Conservation (phyloP, 2,888 invertebrate species). For the Apocheima hispidaria region DNA sequence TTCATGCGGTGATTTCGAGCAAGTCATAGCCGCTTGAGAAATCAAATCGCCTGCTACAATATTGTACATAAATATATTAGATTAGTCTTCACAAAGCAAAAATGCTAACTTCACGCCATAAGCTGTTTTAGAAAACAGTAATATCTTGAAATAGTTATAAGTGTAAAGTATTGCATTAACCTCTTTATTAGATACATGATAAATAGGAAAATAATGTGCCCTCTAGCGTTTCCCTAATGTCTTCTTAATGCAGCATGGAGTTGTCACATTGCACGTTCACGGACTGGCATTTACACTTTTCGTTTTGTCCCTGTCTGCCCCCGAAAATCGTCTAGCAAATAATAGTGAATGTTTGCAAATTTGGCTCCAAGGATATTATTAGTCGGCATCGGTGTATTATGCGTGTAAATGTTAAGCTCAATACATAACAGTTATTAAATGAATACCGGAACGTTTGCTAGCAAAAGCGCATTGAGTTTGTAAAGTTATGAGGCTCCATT, state of each 20-base stretch:
- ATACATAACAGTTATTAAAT: constrained; percentile 54
- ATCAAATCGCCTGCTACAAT: constrained; percentile 55
- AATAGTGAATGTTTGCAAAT: constrained; percentile 20
- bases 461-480: constrained; percentile 69
- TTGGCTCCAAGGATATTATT: constrained; percentile 38
- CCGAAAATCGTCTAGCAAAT: constrained; percentile 51
- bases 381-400: constrained; percentile 46
- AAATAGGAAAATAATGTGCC: constrained; percentile 78
- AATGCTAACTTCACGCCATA: background rate
- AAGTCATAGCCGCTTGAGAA: constrained; percentile 63
- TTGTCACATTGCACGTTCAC: constrained; percentile 80
- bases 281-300: constrained; percentile 64
- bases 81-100: constrained; percentile 26
- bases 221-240: constrained; percentile 74
- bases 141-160: too few relatives aligned
- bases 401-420: background rate
- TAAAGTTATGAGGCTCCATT: constrained; percentile 79
- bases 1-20: constrained; percentile 73
- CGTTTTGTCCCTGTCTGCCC: constrained; percentile 52
- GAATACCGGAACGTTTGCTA: constrained; percentile 50
- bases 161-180: constrained; percentile 46
- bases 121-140: background rate
- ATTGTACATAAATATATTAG: constrained; percentile 33
- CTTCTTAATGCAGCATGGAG: constrained; percentile 83
- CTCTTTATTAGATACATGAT: constrained; percentile 69